Percentiles rank a stretch among this genome's conserved stretches.
Evolutionary conservation across 2,113 vertebrate species (phyloP).

Genomic region (Edolisoma coerulescens): DNA sequence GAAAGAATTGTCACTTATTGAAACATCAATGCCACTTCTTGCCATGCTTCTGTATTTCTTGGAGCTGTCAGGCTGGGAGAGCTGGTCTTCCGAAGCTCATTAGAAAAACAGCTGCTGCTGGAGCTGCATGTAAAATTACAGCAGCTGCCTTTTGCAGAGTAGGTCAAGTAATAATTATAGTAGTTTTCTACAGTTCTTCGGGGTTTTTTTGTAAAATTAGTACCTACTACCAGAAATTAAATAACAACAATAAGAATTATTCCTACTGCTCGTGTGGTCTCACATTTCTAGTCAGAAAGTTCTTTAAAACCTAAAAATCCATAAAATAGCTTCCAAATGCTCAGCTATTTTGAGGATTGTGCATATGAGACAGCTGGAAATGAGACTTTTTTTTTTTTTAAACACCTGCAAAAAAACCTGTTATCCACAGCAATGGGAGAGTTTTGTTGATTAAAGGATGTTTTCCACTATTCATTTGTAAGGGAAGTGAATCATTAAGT

Average conservation of each 20-base stretch:
- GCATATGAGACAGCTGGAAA: not conserved
- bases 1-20: not conserved
- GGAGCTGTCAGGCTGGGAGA: not conserved
- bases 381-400: not conserved
- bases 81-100: conserved; percentile 1
- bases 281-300: not conserved
- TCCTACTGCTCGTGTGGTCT: not conserved
- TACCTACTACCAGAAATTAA: not conserved
- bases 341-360: conserved; percentile 1
- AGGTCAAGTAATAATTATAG: not conserved
- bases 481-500: not conserved
- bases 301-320: not conserved
- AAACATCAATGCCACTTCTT: not conserved
- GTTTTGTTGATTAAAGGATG: not conserved
- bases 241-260: not conserved
- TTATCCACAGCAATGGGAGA: not conserved
- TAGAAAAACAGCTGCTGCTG: not conserved
- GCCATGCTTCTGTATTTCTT: not conserved
- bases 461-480: not conserved
- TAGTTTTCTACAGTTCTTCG: not conserved
- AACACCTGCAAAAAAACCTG: not conserved
- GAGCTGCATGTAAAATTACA: not conserved
- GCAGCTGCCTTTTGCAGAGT: not conserved
- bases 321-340: not conserved
- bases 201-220: not conserved